Percentiles rank a stretch among this genome's conserved stretches.
phyloP scores from a whole-genome alignment of 2,113 vertebrate genomes.

The Castor canadensis region DNA sequence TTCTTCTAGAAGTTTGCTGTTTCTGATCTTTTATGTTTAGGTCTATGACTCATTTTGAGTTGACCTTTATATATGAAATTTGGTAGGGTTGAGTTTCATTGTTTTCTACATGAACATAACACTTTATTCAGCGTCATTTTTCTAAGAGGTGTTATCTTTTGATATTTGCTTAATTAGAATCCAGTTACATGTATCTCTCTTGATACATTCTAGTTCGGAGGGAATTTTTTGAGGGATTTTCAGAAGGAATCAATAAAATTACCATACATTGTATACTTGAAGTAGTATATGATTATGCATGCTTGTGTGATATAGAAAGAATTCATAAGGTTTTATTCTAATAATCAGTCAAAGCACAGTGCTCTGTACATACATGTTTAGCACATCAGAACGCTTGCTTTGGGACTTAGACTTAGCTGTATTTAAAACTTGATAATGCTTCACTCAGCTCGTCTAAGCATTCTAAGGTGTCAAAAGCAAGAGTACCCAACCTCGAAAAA shows the following conservation, averaged over 20 bases:
- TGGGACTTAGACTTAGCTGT: neutral
- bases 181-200: neutral
- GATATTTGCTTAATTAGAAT: neutral
- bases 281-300: neutral
- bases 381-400: conserved; percentile 28
- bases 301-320: conserved; percentile 15
- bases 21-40: no score
- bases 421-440: conserved; percentile 3
- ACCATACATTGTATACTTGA: neutral
- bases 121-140: neutral
- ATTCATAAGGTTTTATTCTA: conserved; percentile 6
- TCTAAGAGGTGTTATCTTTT: neutral
- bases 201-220: neutral
- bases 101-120: no score
- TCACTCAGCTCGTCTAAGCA: neutral
- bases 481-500: neutral
- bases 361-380: neutral
- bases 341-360: neutral
- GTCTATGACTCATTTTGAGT: no score
- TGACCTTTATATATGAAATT: no score
- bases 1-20: neutral
- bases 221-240: neutral
- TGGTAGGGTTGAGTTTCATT: no score
- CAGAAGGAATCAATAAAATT: neutral
- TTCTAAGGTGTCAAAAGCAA: neutral